phyloP scores from a whole-genome alignment of 2,888 invertebrate species.

The Cactoblastis cactorum region DNA sequence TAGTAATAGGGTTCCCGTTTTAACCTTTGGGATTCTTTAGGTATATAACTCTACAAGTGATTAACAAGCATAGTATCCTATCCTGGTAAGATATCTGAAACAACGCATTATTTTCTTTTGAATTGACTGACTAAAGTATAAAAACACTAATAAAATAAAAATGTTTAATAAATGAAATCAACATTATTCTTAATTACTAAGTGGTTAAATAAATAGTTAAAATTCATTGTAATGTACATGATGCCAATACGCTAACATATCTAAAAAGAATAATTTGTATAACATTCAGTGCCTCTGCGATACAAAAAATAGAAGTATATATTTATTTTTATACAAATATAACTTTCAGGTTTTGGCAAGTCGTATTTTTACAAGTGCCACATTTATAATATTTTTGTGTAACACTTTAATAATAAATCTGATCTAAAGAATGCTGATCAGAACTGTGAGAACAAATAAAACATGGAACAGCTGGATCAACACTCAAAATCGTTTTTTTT shows the following conservation, averaged over 20 bases:
- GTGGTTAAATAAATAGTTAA: slow-evolving; percentile 2
- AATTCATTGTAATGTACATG: slow-evolving; percentile 5
- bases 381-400: not conserved
- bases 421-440: too few species aligned
- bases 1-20: too few species aligned
- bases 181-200: slow-evolving; percentile 1
- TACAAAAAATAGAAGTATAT: slow-evolving; percentile 8
- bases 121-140: too few species aligned
- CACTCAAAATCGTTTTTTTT: too few species aligned
- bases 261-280: not conserved
- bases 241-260: not conserved
- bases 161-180: slow-evolving; percentile 9
- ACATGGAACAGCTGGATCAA: too few species aligned
- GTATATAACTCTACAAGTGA: too few species aligned
- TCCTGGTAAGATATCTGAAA: too few species aligned
- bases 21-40: too few species aligned
- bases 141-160: slow-evolving; percentile 14
- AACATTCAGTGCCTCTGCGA: not conserved
- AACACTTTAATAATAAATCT: not conserved
- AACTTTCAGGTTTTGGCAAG: slow-evolving; percentile 6
- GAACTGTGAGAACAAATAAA: too few species aligned
- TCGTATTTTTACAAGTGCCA: not conserved
- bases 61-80: too few species aligned
- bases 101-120: too few species aligned
- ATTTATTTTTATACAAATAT: slow-evolving; percentile 4